phyloP scores from a whole-genome alignment of 2,797 vertebrate genomes.

The Enteromius thamalakanensis region DNA sequence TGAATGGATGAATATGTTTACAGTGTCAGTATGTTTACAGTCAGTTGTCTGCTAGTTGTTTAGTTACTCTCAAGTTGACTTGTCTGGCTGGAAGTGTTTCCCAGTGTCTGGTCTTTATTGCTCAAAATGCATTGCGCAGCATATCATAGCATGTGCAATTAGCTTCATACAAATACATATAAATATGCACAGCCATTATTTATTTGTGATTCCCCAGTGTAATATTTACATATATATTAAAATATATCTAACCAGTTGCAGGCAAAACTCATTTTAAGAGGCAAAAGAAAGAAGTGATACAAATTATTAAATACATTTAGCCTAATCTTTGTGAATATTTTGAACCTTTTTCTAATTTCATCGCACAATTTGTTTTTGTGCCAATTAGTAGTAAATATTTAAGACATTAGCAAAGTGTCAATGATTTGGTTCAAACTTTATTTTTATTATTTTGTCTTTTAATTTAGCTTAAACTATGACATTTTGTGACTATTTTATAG shows the following conservation, averaged over 20 bases:
- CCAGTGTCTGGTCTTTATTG: neutral
- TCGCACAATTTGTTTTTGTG: too few relatives aligned
- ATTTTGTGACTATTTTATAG: neutral
- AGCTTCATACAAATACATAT: neutral
- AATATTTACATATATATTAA: neutral
- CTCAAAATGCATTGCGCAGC: neutral
- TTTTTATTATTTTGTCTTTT: neutral
- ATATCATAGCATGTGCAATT: neutral
- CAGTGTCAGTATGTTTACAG: slow-evolving; percentile 1
- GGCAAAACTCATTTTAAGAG: neutral
- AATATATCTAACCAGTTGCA: neutral
- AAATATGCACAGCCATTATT: neutral
- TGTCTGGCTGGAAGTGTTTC: neutral
- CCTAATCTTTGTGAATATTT: neutral
- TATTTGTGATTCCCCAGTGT: neutral
- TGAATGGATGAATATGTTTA: neutral
- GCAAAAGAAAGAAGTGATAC: neutral
- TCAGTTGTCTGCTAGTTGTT: neutral
- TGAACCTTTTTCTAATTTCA: neutral
- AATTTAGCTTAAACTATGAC: neutral
- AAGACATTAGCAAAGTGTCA: neutral
- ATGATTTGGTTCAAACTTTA: too few relatives aligned
- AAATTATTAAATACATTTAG: neutral
- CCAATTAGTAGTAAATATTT: neutral
- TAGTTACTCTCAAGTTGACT: neutral